A percentile compares a stretch with the other conserved stretches of the same genome.
Evolutionary conservation across 1,140 invertebrate species (phyloP).

Genomic region (Aphidius ervi): DNA sequence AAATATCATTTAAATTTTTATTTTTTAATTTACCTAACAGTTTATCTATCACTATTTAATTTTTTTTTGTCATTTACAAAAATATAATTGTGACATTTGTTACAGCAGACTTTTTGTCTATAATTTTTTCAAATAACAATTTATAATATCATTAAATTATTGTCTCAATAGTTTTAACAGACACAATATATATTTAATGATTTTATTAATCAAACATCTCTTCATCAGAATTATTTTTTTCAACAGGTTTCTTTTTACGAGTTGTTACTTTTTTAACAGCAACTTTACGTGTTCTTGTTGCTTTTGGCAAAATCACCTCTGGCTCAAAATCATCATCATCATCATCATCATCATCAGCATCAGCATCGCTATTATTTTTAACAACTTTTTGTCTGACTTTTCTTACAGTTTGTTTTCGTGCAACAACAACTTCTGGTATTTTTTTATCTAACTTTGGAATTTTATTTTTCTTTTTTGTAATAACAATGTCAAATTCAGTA

Average conservation of each 20-base stretch:
- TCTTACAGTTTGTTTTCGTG: conserved; percentile 15
- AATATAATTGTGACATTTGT: conserved; percentile 6
- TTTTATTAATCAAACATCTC: conserved; percentile 38
- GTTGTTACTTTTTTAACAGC: conserved; percentile 16
- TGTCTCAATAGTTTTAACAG: conserved; percentile 8
- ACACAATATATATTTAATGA: conserved; percentile 5
- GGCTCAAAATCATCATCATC: conserved; percentile 27
- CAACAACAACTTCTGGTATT: neutral
- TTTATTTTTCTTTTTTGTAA: conserved; percentile 38
- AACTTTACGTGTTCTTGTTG: conserved; percentile 30
- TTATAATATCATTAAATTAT: neutral
- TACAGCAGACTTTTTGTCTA: conserved; percentile 15
- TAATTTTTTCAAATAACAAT: neutral
- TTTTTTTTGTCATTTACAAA: conserved; percentile 5
- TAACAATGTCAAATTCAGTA: conserved; percentile 45
- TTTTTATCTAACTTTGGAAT: neutral
- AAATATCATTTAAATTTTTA: too few relatives aligned
- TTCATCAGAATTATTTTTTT: conserved; percentile 28
- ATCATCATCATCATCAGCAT: neutral
- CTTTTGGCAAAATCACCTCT: conserved; percentile 32
- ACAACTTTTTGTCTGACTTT: conserved; percentile 21
- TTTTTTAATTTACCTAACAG: too few relatives aligned
- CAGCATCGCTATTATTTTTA: too few relatives aligned
- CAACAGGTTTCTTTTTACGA: conserved; percentile 5
- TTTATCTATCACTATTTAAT: too few relatives aligned